Evolutionary conservation across 1,140 invertebrate species (phyloP).

Genomic region (Drosophila miranda): DNA sequence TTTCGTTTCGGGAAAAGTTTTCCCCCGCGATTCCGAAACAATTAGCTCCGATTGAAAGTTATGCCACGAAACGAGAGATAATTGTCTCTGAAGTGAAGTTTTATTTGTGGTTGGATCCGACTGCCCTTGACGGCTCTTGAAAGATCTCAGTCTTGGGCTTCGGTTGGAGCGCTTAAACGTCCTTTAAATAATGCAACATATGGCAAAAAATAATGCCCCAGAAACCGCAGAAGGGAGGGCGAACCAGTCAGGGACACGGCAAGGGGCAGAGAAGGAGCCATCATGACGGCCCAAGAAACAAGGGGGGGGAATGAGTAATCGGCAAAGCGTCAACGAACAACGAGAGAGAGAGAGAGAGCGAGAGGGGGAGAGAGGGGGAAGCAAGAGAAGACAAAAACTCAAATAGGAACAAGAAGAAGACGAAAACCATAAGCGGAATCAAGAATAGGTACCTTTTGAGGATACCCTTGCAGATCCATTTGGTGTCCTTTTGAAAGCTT

Average conservation of each 20-base stretch:
- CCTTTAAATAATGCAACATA: conserved; percentile 62
- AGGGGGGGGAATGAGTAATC: conserved; percentile 4
- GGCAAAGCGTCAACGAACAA: conserved; percentile 15
- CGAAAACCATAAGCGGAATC: too few species aligned
- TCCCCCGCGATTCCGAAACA: conserved; percentile 58
- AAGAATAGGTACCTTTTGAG: too few species aligned
- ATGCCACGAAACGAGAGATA: conserved; percentile 46
- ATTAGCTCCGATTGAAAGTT: conserved; percentile 78
- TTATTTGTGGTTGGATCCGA: background rate
- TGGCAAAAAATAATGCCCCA: conserved; percentile 32
- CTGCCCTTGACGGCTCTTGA: background rate
- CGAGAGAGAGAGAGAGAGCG: background rate
- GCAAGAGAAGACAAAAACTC: conserved; percentile 5
- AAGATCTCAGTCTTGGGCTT: conserved; percentile 7
- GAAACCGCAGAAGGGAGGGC: background rate
- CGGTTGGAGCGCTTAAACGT: conserved; percentile 28
- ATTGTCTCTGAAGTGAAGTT: conserved; percentile 37
- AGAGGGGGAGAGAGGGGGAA: background rate
- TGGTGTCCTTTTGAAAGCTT: too few species aligned
- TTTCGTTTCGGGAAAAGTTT: conserved; percentile 35
- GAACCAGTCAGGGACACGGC: too few species aligned
- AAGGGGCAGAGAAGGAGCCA: background rate
- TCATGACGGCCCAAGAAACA: background rate
- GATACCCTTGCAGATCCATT: too few species aligned
- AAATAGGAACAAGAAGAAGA: too few species aligned